phyloP scores from a whole-genome alignment of 2,113 vertebrate genomes.

The Burhinus bistriatus region DNA sequence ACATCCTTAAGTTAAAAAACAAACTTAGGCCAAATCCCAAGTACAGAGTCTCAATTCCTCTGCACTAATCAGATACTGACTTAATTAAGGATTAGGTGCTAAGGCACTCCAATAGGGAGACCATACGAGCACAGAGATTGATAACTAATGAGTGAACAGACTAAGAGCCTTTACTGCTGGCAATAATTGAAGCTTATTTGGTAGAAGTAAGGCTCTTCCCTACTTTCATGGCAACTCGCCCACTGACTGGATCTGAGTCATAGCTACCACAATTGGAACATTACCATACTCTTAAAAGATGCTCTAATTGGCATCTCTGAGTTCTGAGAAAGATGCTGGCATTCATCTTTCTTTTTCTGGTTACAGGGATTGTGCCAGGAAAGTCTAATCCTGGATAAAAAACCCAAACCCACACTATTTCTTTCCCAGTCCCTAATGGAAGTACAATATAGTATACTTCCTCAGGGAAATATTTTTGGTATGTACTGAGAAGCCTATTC shows the following conservation, averaged over 20 bases:
- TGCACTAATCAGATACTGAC: neutral
- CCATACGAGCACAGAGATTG: neutral
- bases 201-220: slow-evolving; percentile 13
- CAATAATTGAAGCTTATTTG: slow-evolving; percentile 19
- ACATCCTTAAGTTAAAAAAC: neutral
- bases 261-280: slow-evolving; percentile 55
- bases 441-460: neutral
- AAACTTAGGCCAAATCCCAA: neutral
- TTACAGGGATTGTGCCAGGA: slow-evolving; percentile 38
- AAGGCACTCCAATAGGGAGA: neutral
- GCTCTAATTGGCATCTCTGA: slow-evolving; percentile 20
- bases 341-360: slow-evolving; percentile 32
- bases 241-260: slow-evolving; percentile 61
- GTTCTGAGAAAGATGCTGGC: slow-evolving; percentile 33
- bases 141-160: neutral
- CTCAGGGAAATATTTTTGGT: neutral
- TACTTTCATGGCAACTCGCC: slow-evolving; percentile 48
- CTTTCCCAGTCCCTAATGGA: neutral
- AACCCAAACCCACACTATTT: neutral
- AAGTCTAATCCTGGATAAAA: slow-evolving; percentile 42
- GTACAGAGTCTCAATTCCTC: neutral
- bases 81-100: slow-evolving; percentile 8
- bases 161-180: neutral
- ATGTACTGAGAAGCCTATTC: neutral
- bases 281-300: slow-evolving; percentile 53